phyloP scores from a whole-genome alignment of 2,888 invertebrate genomes.

The Melipona bicolor region DNA sequence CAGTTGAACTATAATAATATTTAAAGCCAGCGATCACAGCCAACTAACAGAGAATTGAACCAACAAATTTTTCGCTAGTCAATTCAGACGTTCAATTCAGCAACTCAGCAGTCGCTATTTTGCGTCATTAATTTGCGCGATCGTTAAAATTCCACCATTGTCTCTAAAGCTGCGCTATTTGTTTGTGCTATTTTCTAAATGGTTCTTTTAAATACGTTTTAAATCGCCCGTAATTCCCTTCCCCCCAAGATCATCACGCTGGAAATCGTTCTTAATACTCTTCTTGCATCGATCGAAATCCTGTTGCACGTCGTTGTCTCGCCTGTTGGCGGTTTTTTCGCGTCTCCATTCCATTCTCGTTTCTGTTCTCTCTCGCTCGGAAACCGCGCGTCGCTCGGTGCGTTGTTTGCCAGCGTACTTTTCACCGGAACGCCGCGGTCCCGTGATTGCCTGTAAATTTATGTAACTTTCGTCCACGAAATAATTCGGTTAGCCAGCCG shows the following conservation, averaged over 20 bases:
- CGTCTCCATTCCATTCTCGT: not conserved
- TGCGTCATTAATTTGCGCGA: not conserved
- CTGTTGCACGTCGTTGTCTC: not conserved
- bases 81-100: not conserved
- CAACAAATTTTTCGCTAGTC: not conserved
- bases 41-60: not conserved
- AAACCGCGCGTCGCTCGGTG: not conserved
- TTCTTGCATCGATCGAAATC: not conserved
- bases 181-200: not conserved
- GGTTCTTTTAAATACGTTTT: too few relatives aligned
- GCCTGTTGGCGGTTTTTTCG: not conserved
- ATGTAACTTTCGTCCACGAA: not conserved
- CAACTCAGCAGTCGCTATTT: not conserved
- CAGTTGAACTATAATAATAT: too few relatives aligned
- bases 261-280: not conserved
- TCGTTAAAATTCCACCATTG: not conserved
- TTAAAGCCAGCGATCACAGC: too few relatives aligned
- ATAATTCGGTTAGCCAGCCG: constrained; percentile 14
- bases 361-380: not conserved
- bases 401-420: not conserved
- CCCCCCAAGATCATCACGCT: too few relatives aligned
- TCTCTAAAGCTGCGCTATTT: too few relatives aligned
- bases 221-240: not conserved
- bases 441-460: constrained; percentile 8
- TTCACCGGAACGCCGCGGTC: not conserved